These are phyloP conservation scores for Prosopocoilus inquinatus DNA, from an alignment of 2,888 invertebrate species.

Conservation along the genomic window DNA sequence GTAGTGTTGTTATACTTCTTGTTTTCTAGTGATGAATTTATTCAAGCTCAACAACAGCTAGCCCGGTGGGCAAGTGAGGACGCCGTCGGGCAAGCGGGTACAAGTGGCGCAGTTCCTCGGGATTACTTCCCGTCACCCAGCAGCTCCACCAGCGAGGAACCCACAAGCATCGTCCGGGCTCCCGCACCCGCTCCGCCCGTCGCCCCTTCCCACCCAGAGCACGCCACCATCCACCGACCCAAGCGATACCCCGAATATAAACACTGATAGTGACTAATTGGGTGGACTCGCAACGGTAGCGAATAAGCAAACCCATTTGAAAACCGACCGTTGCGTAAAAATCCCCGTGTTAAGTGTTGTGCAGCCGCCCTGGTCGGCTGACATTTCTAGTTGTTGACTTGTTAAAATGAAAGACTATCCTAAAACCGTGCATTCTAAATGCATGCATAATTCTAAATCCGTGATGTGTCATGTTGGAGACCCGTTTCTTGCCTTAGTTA, in stretches of 20 bases:
- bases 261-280: slow-evolving; percentile 63
- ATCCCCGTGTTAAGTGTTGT: slow-evolving; percentile 43
- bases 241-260: slow-evolving; percentile 74
- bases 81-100: slow-evolving; percentile 52
- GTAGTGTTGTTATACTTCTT: slow-evolving; percentile 76
- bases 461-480: slow-evolving; percentile 40
- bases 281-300: slow-evolving; percentile 35
- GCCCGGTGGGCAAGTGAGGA: slow-evolving; percentile 94
- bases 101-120: slow-evolving; percentile 52
- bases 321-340: slow-evolving; percentile 9
- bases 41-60: slow-evolving; percentile 96
- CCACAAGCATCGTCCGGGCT: slow-evolving; percentile 56
- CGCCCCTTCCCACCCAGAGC: slow-evolving; percentile 47
- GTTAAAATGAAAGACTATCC: slow-evolving; percentile 31
- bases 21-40: slow-evolving; percentile 95
- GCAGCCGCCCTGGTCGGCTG: slow-evolving; percentile 32
- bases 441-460: slow-evolving; percentile 50
- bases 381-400: slow-evolving; percentile 42
- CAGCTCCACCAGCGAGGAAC: slow-evolving; percentile 55
- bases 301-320: slow-evolving; percentile 1
- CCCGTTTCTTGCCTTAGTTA: slow-evolving; percentile 50
- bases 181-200: slow-evolving; percentile 50
- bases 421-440: slow-evolving; percentile 34
- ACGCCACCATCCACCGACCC: slow-evolving; percentile 57
- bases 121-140: slow-evolving; percentile 61